A percentile compares a stretch with the other conserved stretches of the same genome.
phyloP scores from a whole-genome alignment of 2,888 invertebrate species.

The Orthosia incerta region DNA sequence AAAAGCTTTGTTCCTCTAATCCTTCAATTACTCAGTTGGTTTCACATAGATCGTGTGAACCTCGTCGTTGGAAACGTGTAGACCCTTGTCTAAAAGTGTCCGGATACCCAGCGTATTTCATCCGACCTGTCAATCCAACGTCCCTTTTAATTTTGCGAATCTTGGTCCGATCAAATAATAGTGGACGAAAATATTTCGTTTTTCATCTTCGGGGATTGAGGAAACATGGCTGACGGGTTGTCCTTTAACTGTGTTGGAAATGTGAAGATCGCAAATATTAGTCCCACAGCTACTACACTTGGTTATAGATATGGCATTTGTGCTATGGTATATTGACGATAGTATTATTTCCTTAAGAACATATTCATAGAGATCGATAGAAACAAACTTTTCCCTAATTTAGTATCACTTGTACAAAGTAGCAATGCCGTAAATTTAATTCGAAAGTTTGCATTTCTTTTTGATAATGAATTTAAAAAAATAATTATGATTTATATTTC shows the following conservation, averaged over 20 bases:
- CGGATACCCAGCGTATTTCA: constrained; percentile 52
- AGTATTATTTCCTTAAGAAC: not conserved
- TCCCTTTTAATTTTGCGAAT: constrained; percentile 64
- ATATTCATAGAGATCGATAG: too few relatives aligned
- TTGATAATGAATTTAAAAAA: too few relatives aligned
- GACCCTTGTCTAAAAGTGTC: constrained; percentile 52
- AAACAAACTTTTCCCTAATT: too few relatives aligned
- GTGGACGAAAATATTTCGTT: constrained; percentile 50
- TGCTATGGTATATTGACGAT: not conserved
- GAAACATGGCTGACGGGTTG: constrained; percentile 34
- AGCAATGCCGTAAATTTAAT: too few relatives aligned
- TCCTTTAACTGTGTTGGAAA: constrained; percentile 23
- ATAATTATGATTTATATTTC: too few relatives aligned
- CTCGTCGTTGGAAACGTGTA: constrained; percentile 36
- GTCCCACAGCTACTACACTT: not conserved
- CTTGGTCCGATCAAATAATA: constrained; percentile 45
- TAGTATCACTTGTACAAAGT: too few relatives aligned
- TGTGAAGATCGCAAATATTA: constrained; percentile 21
- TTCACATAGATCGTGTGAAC: constrained; percentile 46
- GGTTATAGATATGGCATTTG: not conserved
- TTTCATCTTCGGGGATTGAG: constrained; percentile 42
- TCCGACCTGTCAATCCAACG: constrained; percentile 54
- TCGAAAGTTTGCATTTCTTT: too few relatives aligned
- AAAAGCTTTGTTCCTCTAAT: constrained; percentile 33
- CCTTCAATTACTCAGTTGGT: constrained; percentile 46